phyloP scores from a whole-genome alignment of 1,140 invertebrate genomes.

The Andrena cerasifolii region DNA sequence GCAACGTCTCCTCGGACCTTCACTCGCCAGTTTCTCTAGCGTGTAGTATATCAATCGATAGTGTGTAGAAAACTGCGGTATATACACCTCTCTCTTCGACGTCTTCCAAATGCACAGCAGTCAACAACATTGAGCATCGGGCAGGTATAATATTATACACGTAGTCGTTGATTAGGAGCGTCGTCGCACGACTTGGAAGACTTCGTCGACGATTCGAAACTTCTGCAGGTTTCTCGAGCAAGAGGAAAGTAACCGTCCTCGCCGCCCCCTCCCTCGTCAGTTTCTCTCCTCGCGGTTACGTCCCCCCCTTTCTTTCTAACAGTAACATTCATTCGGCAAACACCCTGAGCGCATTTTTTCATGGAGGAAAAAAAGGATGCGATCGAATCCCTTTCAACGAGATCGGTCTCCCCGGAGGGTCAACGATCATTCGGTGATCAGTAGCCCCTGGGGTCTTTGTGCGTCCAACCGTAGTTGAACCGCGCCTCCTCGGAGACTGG shows the following conservation, averaged over 20 bases:
- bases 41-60: conserved; percentile 30
- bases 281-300: background rate
- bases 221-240: background rate
- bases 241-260: conserved; percentile 40
- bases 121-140: conserved; percentile 59
- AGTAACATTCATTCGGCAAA: conserved; percentile 1
- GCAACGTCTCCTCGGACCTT: background rate
- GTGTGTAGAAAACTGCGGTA: conserved; percentile 32
- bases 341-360: conserved; percentile 47
- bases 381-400: background rate
- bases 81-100: conserved; percentile 31
- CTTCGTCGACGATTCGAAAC: conserved; percentile 49
- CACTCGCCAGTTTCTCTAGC: background rate
- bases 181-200: conserved; percentile 59
- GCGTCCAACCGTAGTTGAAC: conserved; percentile 9
- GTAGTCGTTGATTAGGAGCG: conserved; percentile 45
- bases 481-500: background rate
- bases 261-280: too few species aligned
- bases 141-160: conserved; percentile 39
- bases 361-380: background rate
- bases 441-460: background rate
- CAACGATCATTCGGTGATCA: conserved; percentile 1
- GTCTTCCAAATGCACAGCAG: conserved; percentile 58
- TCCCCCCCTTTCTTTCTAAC: background rate
- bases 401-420: background rate